Percentiles rank a stretch among this genome's conserved stretches.
Evolutionary conservation across 1,140 invertebrate genomes (phyloP).

Genomic region (Metaphire vulgaris): DNA sequence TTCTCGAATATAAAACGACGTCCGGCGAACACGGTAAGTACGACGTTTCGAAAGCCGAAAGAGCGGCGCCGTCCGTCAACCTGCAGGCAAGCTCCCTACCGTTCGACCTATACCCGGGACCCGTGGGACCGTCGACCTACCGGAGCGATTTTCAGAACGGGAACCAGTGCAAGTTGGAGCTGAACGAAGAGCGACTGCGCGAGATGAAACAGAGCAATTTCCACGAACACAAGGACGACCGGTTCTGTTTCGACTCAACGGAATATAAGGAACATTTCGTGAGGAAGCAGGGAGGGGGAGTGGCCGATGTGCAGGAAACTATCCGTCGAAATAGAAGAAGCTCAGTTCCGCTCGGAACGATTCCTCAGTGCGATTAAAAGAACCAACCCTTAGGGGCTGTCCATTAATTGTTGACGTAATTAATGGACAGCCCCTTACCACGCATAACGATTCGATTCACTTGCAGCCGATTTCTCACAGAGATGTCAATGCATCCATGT

Average conservation of each 20-base stretch:
- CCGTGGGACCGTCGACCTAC: neutral
- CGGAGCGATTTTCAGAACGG: neutral
- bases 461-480: too few species aligned
- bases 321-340: neutral
- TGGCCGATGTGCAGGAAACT: neutral
- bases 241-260: neutral
- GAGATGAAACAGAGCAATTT: neutral
- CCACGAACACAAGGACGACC: neutral
- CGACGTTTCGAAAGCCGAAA: neutral
- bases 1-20: neutral
- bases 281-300: neutral
- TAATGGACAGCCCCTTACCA: too few species aligned
- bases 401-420: too few species aligned
- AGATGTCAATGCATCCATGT: too few species aligned
- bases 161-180: neutral
- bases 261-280: neutral
- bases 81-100: neutral
- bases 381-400: too few species aligned
- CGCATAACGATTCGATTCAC: too few species aligned
- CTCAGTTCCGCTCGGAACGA: neutral
- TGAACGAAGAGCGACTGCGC: neutral
- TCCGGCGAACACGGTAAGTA: neutral
- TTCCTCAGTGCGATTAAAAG: too few species aligned
- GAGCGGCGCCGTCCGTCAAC: neutral
- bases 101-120: neutral